Percentiles rank a stretch among this genome's conserved stretches.
These are phyloP conservation scores for Melanotaenia boesemani DNA, from an alignment of 2,797 vertebrate genomes.

Conservation along the genomic window DNA sequence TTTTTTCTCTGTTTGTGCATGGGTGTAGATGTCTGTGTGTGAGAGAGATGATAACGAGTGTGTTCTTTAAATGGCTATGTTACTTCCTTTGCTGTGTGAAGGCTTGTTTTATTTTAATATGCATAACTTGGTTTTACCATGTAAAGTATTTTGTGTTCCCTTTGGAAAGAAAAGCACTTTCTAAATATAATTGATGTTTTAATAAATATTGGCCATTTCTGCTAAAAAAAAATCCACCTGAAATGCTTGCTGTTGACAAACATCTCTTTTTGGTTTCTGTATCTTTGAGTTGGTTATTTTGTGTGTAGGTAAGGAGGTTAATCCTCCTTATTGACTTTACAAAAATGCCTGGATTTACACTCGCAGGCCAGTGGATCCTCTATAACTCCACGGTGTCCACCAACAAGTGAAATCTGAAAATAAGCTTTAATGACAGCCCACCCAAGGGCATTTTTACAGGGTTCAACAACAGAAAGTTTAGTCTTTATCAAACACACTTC, in stretches of 20 bases:
- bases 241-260: background rate
- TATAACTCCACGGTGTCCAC: slow-evolving; percentile 68
- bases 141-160: no score
- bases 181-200: background rate
- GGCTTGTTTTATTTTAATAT: no score
- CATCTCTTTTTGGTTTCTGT: background rate
- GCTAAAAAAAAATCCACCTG: slow-evolving; percentile 10
- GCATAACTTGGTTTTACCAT: no score
- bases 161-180: no score
- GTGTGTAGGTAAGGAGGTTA: slow-evolving; percentile 45
- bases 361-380: slow-evolving; percentile 45
- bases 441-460: slow-evolving; percentile 41
- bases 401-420: slow-evolving; percentile 52
- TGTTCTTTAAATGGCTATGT: no score
- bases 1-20: no score
- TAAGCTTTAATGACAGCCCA: slow-evolving; percentile 62
- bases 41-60: no score
- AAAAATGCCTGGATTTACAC: slow-evolving; percentile 47
- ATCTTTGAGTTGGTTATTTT: slow-evolving; percentile 9
- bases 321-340: slow-evolving; percentile 30
- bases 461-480: background rate
- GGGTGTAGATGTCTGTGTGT: no score
- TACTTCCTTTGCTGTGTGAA: no score
- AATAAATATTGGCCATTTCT: background rate
- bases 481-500: background rate